These are phyloP conservation scores for Pristionchus mayeri DNA, from an alignment of 2,888 invertebrate species.

Conservation along the genomic window DNA sequence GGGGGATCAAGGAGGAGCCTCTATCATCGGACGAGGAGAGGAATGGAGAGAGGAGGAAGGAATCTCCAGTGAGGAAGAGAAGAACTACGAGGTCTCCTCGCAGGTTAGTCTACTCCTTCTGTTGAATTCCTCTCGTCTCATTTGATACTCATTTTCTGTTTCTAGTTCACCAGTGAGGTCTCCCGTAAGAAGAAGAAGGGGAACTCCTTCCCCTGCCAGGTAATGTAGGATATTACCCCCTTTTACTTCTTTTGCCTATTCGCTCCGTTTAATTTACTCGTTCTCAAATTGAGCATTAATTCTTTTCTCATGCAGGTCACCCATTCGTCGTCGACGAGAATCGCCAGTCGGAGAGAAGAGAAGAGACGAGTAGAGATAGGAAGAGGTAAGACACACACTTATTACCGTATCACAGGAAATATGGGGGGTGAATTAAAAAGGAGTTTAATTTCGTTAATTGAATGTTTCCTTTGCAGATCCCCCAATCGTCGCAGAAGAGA, in stretches of 20 bases:
- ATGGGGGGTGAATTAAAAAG: too few relatives aligned
- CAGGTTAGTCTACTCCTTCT: not conserved
- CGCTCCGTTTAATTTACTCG: too few relatives aligned
- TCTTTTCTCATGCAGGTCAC: not conserved
- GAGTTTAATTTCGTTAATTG: too few relatives aligned
- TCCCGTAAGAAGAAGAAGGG: constrained; percentile 16
- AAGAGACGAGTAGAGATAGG: constrained; percentile 6
- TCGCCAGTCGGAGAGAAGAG: constrained; percentile 24
- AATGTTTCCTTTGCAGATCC: not conserved
- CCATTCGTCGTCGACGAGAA: constrained; percentile 11
- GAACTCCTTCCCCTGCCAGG: not conserved
- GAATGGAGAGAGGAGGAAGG: not conserved
- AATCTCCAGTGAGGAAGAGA: constrained; percentile 21
- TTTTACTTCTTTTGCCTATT: too few relatives aligned
- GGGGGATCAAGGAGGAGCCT: constrained; percentile 41
- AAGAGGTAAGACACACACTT: not conserved
- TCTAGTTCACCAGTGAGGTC: not conserved
- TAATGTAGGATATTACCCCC: too few relatives aligned
- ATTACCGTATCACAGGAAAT: too few relatives aligned
- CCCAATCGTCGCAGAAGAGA: not conserved
- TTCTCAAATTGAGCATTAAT: too few relatives aligned
- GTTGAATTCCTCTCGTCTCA: not conserved
- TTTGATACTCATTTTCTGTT: not conserved
- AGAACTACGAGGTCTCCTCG: not conserved
- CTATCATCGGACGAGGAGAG: constrained; percentile 17